phyloP scores from a whole-genome alignment of 2,888 invertebrate genomes.

The Azorinus chamasolen region DNA sequence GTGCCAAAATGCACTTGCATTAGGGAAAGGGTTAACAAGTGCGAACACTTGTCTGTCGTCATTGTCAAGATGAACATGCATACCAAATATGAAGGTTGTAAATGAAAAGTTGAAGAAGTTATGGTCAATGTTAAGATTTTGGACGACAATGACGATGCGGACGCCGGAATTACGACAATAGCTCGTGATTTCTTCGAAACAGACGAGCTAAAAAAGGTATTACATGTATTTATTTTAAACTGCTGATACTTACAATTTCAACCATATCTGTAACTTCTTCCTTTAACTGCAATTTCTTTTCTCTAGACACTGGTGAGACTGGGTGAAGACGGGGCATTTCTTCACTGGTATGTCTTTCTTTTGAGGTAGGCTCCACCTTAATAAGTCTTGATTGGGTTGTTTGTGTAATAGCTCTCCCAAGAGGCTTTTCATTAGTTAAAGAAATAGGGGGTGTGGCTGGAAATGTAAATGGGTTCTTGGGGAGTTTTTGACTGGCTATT shows the following conservation, averaged over 20 bases:
- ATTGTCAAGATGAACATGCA: too few relatives aligned
- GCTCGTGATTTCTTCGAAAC: too few relatives aligned
- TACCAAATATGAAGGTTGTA: too few relatives aligned
- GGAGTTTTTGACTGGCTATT: conserved; percentile 37
- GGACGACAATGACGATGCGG: too few relatives aligned
- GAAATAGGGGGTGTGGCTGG: conserved; percentile 63
- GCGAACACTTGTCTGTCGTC: too few relatives aligned
- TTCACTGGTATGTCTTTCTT: conserved; percentile 58
- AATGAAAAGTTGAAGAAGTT: too few relatives aligned
- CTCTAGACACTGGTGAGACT: conserved; percentile 36
- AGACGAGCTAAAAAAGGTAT: too few relatives aligned
- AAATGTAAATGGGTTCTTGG: conserved; percentile 64
- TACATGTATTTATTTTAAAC: too few relatives aligned
- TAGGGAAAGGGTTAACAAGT: too few relatives aligned
- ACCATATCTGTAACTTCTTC: conserved; percentile 39
- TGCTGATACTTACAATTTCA: conserved; percentile 51
- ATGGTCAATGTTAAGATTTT: too few relatives aligned
- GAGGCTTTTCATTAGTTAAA: conserved; percentile 53
- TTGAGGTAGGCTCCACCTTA: conserved; percentile 25
- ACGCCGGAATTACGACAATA: too few relatives aligned
- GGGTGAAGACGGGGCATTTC: conserved; percentile 71
- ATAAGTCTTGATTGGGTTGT: conserved; percentile 46
- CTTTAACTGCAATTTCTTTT: conserved; percentile 40
- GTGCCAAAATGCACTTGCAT: too few relatives aligned
- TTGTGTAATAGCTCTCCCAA: conserved; percentile 7